These are phyloP conservation scores for Tanytarsus gracilentus DNA, from an alignment of 2,888 invertebrate genomes.

Conservation along the genomic window DNA sequence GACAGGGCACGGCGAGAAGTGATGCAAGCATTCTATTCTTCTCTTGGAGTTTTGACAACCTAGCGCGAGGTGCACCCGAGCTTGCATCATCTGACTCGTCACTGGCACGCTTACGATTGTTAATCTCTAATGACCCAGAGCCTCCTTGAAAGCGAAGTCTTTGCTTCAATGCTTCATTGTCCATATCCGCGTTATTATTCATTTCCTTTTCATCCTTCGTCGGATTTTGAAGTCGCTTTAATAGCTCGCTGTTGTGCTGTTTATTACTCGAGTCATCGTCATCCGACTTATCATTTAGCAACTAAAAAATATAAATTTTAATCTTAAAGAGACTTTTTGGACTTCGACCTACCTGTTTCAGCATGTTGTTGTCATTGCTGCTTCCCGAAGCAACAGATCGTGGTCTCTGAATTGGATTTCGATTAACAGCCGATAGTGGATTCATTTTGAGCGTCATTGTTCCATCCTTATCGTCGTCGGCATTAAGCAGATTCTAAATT, in stretches of 20 bases:
- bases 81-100: conserved; percentile 52
- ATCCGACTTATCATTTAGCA: conserved; percentile 73
- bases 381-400: conserved; percentile 34
- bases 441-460: conserved; percentile 30
- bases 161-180: conserved; percentile 42
- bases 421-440: conserved; percentile 30
- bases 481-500: conserved; percentile 32
- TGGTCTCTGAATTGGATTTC: conserved; percentile 34
- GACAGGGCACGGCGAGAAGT: conserved; percentile 62
- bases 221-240: conserved; percentile 46
- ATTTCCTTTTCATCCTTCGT: conserved; percentile 37
- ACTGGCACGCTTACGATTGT: conserved; percentile 51
- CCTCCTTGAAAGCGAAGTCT: conserved; percentile 40
- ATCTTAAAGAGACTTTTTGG: conserved; percentile 15
- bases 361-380: conserved; percentile 51
- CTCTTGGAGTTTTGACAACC: conserved; percentile 62
- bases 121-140: conserved; percentile 31
- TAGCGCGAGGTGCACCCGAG: conserved; percentile 41
- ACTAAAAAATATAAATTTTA: conserved; percentile 44
- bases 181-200: conserved; percentile 37
- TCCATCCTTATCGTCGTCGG: conserved; percentile 41
- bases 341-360: conserved; percentile 50
- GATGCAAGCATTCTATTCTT: conserved; percentile 79
- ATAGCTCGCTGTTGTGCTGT: conserved; percentile 47
- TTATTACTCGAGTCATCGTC: conserved; percentile 56